Conservation (phyloP, 1,140 invertebrate species). For the Pseudomyrmex sp. region DNA sequence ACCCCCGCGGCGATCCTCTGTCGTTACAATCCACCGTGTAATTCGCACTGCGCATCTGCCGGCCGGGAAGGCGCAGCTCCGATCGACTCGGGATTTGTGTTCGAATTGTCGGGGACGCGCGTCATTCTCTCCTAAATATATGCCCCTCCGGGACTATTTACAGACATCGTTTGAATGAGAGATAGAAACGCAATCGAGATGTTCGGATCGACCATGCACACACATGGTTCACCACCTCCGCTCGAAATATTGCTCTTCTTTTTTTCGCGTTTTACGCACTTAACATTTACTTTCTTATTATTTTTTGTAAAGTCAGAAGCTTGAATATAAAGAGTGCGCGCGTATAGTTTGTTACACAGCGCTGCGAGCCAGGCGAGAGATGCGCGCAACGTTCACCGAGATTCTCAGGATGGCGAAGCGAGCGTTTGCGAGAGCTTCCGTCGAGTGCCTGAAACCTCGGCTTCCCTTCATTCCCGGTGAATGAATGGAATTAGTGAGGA, state of each 20-base stretch:
- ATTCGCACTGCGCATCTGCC: constrained; percentile 74
- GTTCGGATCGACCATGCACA: constrained; percentile 12
- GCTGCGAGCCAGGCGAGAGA: not conserved
- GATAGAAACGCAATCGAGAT: not conserved
- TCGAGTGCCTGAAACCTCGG: constrained; percentile 56
- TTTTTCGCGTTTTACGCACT: not conserved
- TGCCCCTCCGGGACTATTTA: constrained; percentile 7
- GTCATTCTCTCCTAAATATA: constrained; percentile 9
- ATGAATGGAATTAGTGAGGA: constrained; percentile 86
- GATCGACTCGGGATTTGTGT: constrained; percentile 13
- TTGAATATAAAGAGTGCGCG: not conserved
- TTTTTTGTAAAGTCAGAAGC: too few relatives aligned
- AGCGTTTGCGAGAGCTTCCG: constrained; percentile 38
- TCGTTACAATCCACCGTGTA: constrained; percentile 62
- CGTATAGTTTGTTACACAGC: not conserved
- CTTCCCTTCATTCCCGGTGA: constrained; percentile 70
- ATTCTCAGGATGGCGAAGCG: constrained; percentile 47
- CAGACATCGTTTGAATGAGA: constrained; percentile 1
- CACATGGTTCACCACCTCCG: constrained; percentile 15
- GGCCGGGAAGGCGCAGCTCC: constrained; percentile 27
- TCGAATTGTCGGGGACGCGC: not conserved
- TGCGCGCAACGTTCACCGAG: constrained; percentile 28
- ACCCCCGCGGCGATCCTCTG: constrained; percentile 68
- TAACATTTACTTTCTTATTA: too few relatives aligned
- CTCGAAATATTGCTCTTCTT: not conserved